Percentiles rank a stretch among this genome's conserved stretches.
Evolutionary conservation across 2,888 invertebrate species (phyloP).

Genomic region (Noctua fimbriata): DNA sequence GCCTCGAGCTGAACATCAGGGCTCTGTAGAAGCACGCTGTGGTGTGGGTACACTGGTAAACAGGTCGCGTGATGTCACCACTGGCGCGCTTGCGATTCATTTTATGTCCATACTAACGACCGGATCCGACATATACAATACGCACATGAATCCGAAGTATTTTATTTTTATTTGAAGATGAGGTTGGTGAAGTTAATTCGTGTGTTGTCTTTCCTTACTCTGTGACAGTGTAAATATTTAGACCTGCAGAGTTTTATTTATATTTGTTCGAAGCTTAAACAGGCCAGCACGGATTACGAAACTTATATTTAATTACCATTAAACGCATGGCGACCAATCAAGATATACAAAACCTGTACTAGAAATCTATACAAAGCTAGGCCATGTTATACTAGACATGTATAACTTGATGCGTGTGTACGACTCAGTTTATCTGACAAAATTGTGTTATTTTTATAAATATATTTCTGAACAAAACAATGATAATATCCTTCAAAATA

Average conservation of each 20-base stretch:
- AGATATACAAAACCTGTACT: too few relatives aligned
- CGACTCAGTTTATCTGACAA: background rate
- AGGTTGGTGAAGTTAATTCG: background rate
- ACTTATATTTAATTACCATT: background rate
- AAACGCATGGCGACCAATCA: background rate
- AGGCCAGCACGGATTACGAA: background rate
- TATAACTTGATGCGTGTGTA: background rate
- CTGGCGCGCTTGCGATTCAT: too few relatives aligned
- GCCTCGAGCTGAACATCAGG: too few relatives aligned
- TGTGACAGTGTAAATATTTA: too few relatives aligned
- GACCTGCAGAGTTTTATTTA: background rate
- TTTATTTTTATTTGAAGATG: slow-evolving; percentile 6
- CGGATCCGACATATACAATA: too few relatives aligned
- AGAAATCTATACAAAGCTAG: too few relatives aligned
- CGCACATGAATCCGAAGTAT: too few relatives aligned
- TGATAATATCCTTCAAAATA: background rate
- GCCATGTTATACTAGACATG: too few relatives aligned
- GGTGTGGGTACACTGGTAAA: too few relatives aligned
- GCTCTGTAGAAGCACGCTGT: too few relatives aligned
- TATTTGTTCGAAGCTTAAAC: background rate
- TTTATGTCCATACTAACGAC: too few relatives aligned
- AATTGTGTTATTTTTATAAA: background rate
- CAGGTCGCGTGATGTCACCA: too few relatives aligned
- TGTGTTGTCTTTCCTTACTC: background rate
- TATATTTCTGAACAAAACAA: background rate